These are phyloP conservation scores for Terebella lapidaria DNA, from an alignment of 2,888 invertebrate species.

Conservation along the genomic window DNA sequence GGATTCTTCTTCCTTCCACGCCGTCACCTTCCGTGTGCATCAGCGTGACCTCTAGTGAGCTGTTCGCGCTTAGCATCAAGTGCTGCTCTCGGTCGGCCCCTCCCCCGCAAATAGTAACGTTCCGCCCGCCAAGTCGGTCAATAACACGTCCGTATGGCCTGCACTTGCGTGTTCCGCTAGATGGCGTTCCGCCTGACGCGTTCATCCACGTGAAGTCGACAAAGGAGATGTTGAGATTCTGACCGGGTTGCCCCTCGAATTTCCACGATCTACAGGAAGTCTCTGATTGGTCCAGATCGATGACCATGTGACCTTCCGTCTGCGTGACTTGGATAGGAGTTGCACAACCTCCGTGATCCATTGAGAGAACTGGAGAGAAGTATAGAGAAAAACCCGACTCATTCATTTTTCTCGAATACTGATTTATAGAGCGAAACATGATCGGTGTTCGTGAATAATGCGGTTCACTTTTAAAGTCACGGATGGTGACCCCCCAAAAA, in stretches of 20 bases:
- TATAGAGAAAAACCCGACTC: too few species aligned
- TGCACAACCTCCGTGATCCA: neutral
- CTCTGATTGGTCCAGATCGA: neutral
- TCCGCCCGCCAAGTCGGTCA: neutral
- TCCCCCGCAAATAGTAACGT: conserved; percentile 2
- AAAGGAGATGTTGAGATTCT: conserved; percentile 11
- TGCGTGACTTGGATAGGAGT: neutral
- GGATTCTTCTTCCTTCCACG: neutral
- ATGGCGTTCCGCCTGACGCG: neutral
- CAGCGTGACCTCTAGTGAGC: neutral
- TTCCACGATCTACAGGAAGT: conserved; percentile 1
- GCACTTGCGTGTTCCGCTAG: neutral
- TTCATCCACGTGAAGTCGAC: conserved; percentile 2
- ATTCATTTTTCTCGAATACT: too few species aligned
- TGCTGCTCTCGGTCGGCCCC: neutral
- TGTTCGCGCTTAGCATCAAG: neutral
- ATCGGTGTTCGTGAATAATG: neutral
- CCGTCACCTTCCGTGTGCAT: neutral
- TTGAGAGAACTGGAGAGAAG: too few species aligned
- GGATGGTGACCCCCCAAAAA: too few species aligned
- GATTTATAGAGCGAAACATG: too few species aligned
- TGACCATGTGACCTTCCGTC: neutral
- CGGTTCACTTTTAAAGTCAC: too few species aligned
- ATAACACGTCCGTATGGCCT: neutral
- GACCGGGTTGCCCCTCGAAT: conserved; percentile 10